These are phyloP conservation scores for Tokudaia tokunoshimensis DNA, from an alignment of 2,797 vertebrate genomes.

Conservation along the genomic window DNA sequence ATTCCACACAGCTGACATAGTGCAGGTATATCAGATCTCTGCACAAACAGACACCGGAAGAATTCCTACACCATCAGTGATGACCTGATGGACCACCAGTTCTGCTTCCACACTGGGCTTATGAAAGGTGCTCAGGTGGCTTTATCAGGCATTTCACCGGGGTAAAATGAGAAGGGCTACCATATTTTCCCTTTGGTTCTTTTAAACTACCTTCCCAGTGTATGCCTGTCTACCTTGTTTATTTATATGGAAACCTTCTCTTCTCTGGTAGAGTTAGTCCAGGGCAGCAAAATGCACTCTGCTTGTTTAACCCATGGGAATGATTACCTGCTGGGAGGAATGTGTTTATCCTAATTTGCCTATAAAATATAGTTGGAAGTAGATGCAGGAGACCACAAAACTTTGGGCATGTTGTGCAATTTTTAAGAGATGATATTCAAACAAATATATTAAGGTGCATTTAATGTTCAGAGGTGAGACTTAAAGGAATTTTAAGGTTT, in stretches of 20 bases:
- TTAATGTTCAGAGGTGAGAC: slow-evolving; percentile 19
- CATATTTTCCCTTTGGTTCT: neutral
- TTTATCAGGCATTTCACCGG: slow-evolving; percentile 25
- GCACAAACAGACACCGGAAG: slow-evolving; percentile 33
- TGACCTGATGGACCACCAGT: neutral
- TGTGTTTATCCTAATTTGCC: slow-evolving; percentile 35
- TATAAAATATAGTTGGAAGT: neutral
- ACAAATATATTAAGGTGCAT: slow-evolving; percentile 20
- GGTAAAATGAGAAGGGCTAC: slow-evolving; percentile 10
- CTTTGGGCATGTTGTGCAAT: slow-evolving; percentile 1
- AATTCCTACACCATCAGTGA: neutral
- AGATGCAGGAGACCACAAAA: slow-evolving; percentile 12
- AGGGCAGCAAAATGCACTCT: slow-evolving; percentile 45
- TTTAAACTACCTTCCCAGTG: neutral
- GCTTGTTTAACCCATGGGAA: neutral
- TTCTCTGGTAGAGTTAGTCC: slow-evolving; percentile 53
- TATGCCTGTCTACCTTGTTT: slow-evolving; percentile 16
- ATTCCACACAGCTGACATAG: slow-evolving; percentile 28
- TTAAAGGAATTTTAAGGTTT: slow-evolving; percentile 52
- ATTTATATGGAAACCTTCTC: slow-evolving; percentile 65
- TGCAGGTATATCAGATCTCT: slow-evolving; percentile 25
- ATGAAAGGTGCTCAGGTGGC: neutral
- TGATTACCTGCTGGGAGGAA: neutral
- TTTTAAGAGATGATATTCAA: slow-evolving; percentile 54
- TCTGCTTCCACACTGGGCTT: slow-evolving; percentile 20